Base-by-base conservation (phyloP, 2,797 vertebrate genomes). In the Fistularia tabacaria region DNA sequence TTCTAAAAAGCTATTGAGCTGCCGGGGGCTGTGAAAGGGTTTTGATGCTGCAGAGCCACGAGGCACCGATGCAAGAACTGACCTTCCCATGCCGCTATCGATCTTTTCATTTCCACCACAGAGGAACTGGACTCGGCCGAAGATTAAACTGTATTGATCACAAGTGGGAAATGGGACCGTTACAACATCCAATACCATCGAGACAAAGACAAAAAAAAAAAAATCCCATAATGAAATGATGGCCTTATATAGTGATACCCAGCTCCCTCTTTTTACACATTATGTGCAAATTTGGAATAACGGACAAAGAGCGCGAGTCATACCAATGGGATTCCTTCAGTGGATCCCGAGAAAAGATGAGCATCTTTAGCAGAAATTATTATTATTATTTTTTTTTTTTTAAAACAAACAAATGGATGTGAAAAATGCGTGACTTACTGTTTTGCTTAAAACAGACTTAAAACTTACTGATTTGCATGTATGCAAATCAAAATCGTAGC, bases 11-110 rank as follows among this genome's bases (percentile, higher is more conserved):
- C 14, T 63, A 52, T 57, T 62, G 14, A 87, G 81, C 55, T 64
- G 49, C 11, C 64, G 71, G 0, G 42, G 14, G 10, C 14, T 72
- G 71, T 66, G 71, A 15, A 84, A 79, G 54, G 62, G 46, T 62
- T 88, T 85, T 9, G 69, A 91, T 69, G 65, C 81, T 14, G 54
- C 62, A 73, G 80, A 74, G 25, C 57, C 53, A 67, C 64, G 69
- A 39, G 61, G 76, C 62, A 62, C 45, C 38, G 54, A 51, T 13
- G 47, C 76, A 62, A 88, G 83, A 77, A 80, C 72, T n/a, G 77
- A 88, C 72, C 75, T 85, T 47, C 85, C 52, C 50, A 81, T 13
- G 42, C 68, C 44, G 52, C 64, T 25, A 77, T 75, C 3, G 84
- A 90, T 58, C 69, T 81, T 40, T 87, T 87, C 61, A 48, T 77